Percentiles rank a stretch among this genome's conserved stretches.
Conservation (phyloP, 2,888 invertebrate genomes). For the Tetheella fluctuosa region DNA sequence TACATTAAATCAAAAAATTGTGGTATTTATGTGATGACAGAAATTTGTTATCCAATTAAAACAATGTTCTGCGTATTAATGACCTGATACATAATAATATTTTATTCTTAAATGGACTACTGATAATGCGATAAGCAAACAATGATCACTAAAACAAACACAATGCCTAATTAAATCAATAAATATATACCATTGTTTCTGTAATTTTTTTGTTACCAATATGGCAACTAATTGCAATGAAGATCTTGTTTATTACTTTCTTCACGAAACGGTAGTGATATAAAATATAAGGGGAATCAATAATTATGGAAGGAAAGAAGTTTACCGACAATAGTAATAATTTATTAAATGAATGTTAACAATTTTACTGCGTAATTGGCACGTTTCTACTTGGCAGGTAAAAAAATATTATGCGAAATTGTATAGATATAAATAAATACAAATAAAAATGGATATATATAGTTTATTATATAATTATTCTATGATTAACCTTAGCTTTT, state of each 20-base stretch:
- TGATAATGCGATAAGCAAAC: constrained; percentile 13
- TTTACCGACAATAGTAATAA: background rate
- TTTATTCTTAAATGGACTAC: constrained; percentile 10
- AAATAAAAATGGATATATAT: too few relatives aligned
- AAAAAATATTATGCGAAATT: too few relatives aligned
- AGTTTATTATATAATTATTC: too few relatives aligned
- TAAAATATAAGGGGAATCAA: background rate
- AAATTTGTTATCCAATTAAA: constrained; percentile 12
- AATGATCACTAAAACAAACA: constrained; percentile 13
- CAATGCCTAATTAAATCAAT: constrained; percentile 14
- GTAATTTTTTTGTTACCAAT: background rate
- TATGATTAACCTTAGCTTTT: too few relatives aligned
- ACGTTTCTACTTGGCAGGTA: too few relatives aligned
- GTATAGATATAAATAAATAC: too few relatives aligned
- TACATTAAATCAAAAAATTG: background rate
- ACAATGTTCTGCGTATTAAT: constrained; percentile 11
- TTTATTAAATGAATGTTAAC: too few relatives aligned
- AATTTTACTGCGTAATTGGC: too few relatives aligned
- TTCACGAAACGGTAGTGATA: background rate
- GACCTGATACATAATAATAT: constrained; percentile 11
- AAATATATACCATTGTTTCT: constrained; percentile 11
- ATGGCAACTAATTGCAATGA: constrained; percentile 5
- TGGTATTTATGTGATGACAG: constrained; percentile 2
- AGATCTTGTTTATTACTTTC: constrained; percentile 8
- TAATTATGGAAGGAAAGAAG: background rate